Percentiles rank a stretch among this genome's conserved stretches.
Conservation (phyloP, 2,888 invertebrate species). For the Exocentrus adspersus region DNA sequence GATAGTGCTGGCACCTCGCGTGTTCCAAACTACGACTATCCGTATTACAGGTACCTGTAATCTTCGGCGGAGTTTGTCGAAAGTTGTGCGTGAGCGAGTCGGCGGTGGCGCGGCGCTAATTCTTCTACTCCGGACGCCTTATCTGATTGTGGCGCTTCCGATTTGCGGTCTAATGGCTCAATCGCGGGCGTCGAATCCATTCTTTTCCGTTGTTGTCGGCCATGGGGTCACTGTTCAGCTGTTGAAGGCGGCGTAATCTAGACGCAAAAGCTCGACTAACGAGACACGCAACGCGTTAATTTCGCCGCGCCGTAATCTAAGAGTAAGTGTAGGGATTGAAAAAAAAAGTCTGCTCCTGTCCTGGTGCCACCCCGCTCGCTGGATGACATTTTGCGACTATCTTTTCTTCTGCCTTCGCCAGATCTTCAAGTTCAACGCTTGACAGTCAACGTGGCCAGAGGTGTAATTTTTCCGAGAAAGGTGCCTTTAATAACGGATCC, state of each 20-base stretch:
- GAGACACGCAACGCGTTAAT: slow-evolving; percentile 40
- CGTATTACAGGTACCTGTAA: no score
- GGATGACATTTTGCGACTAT: no score
- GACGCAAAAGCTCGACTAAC: slow-evolving; percentile 37
- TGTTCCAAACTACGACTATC: slow-evolving; percentile 33
- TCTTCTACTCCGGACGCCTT: slow-evolving; percentile 22
- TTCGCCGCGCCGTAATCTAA: no score
- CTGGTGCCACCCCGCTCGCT: no score
- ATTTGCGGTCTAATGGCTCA: slow-evolving; percentile 57
- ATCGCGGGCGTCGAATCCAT: slow-evolving; percentile 52
- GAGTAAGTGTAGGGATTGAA: no score
- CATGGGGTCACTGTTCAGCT: slow-evolving; percentile 41
- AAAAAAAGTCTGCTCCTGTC: no score
- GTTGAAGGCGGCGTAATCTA: slow-evolving; percentile 44
- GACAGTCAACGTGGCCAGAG: no score
- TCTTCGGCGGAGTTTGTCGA: neutral
- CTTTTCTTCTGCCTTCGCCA: no score
- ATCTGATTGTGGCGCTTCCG: slow-evolving; percentile 54
- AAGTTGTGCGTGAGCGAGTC: neutral
- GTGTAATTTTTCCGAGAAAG: no score
- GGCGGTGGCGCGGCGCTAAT: neutral
- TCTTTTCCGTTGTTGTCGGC: slow-evolving; percentile 30
- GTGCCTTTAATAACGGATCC: no score
- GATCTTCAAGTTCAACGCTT: no score
- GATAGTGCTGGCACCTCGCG: slow-evolving; percentile 36